Conservation (phyloP, 2,888 invertebrate genomes). For the Machimus rusticus region DNA sequence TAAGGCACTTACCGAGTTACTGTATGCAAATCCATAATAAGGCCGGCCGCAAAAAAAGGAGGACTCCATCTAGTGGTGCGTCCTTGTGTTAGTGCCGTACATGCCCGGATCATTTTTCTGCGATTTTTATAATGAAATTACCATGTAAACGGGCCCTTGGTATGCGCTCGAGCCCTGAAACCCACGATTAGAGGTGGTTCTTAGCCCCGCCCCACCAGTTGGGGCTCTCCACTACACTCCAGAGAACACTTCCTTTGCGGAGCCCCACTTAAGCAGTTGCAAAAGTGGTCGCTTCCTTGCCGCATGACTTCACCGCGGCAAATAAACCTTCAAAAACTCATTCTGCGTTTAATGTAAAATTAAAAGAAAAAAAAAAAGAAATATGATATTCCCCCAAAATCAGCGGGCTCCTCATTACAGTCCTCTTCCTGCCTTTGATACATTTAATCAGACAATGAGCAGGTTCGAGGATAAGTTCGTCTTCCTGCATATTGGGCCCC, state of each 20-base stretch:
- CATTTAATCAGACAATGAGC: constrained; percentile 26
- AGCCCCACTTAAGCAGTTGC: neutral
- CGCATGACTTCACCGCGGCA: neutral
- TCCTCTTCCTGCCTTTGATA: constrained; percentile 1
- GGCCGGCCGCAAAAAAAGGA: neutral
- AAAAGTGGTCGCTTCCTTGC: neutral
- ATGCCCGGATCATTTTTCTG: constrained; percentile 24
- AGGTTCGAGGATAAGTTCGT: neutral
- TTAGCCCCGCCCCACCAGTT: constrained; percentile 27
- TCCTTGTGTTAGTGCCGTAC: neutral
- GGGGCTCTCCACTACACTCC: neutral
- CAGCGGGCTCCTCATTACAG: constrained; percentile 7
- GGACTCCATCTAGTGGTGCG: neutral
- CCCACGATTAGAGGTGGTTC: constrained; percentile 37
- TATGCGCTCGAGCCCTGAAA: neutral
- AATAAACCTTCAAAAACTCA: neutral
- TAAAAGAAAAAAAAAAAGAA: neutral
- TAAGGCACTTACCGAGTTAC: constrained; percentile 36
- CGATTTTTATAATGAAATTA: constrained; percentile 46
- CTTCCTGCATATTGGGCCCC: neutral
- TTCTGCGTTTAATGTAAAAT: neutral
- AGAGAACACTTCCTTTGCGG: neutral
- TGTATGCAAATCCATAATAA: constrained; percentile 34
- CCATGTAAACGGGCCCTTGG: constrained; percentile 40
- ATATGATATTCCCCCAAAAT: neutral